Base-by-base conservation (phyloP, 2,797 vertebrate species). In the Heterohyrax brucei region DNA sequence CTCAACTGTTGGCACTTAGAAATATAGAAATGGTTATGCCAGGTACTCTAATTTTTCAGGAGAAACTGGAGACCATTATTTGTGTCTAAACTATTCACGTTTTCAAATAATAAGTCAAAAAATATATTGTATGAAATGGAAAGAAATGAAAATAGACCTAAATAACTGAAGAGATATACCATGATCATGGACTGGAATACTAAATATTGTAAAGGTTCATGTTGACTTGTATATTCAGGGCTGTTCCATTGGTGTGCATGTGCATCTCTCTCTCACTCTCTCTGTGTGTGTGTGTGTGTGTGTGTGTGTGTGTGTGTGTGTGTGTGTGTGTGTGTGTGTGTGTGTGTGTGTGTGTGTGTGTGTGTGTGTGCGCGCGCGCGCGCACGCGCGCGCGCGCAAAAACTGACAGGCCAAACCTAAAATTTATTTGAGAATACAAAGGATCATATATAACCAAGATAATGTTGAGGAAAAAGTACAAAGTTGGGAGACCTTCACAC, bases 151-250 rank as follows among this genome's bases (percentile, higher is more conserved):
- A 56, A 14, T 13, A 26, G 62, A 10, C 22, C 64, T 56, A 56
- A 56, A 10, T 56, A 56, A 56, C 13, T 56, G 53, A 56, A 56
- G 53, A 56, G 53, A 13, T 56, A 56, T 56, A 56, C 53, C 53
- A 78, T 92, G 92, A 88, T 50, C 82, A n/a, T 48, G 21, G 56
- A 62, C 53, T 62, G 61, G 21, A 64, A 64, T 64, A 93, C 6
- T 81, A 30, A 59, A n/a, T 80, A 64, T 26, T 77, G 26, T 44
- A 64, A 70, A 92, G 3, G 46, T 70, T 4, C 3, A 86, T 64
- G 77, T 77, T 94, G 33, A 68, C 10, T 1, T 82, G 10, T 26
- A 10, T 10, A 73, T 68, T 92, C 48, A 85, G 44, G 80, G 30
- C 44, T 46, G 66, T 59, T 88, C 24, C n/a, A 64, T 81, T 53